Conservation (phyloP, 2,888 invertebrate species). For the Steinernema scapterisci region DNA sequence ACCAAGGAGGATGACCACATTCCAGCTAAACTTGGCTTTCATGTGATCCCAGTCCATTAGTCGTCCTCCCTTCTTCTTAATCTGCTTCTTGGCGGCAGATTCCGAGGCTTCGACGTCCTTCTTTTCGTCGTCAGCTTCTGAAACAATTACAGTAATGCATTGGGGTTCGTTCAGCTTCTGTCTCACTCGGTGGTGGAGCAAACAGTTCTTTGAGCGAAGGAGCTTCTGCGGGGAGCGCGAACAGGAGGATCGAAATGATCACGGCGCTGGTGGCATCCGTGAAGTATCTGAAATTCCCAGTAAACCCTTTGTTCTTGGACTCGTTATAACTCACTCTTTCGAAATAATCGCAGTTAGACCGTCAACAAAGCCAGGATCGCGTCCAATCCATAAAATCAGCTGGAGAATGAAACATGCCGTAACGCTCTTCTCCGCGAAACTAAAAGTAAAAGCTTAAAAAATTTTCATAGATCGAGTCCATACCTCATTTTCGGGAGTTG, state of each 20-base stretch:
- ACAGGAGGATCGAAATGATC: constrained; percentile 81
- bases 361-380: constrained; percentile 82
- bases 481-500: constrained; percentile 61
- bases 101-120: constrained; percentile 4
- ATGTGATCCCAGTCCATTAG: constrained; percentile 65
- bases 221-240: constrained; percentile 78
- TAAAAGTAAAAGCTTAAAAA: constrained; percentile 33
- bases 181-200: constrained; percentile 27
- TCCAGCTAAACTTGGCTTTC: constrained; percentile 56
- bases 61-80: constrained; percentile 70
- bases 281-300: constrained; percentile 47
- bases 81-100: background rate
- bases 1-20: constrained; percentile 52
- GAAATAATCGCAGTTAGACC: constrained; percentile 78
- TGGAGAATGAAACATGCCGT: constrained; percentile 75
- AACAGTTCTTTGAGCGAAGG: constrained; percentile 67
- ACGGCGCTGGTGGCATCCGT: constrained; percentile 74
- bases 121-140: constrained; percentile 13
- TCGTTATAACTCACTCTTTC: constrained; percentile 30
- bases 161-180: background rate
- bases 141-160: background rate
- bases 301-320: constrained; percentile 37
- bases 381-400: constrained; percentile 84
- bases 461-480: background rate
- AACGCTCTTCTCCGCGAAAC: constrained; percentile 53